Conservation (phyloP, 2,113 vertebrate species). For the Glareola pratincola region DNA sequence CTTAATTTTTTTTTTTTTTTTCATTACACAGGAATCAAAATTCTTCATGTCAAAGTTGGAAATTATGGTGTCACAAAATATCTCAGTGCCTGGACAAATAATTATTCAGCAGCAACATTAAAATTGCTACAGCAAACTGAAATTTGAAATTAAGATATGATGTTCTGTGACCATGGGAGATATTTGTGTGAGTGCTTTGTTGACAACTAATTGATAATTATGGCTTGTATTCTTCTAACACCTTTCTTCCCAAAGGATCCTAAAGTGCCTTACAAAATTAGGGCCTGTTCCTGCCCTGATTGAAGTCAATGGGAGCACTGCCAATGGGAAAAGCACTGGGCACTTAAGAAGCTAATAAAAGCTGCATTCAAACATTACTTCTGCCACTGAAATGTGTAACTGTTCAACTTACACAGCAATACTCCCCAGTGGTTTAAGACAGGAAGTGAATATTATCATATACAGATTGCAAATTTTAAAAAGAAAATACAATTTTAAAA, state of each 20-base stretch:
- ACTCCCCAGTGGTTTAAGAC: background rate
- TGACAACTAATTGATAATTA: constrained; percentile 26
- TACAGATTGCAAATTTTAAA: background rate
- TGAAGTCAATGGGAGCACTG: constrained; percentile 58
- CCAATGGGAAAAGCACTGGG: constrained; percentile 45
- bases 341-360: constrained; percentile 62
- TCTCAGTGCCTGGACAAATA: background rate
- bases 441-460: constrained; percentile 34
- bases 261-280: constrained; percentile 59
- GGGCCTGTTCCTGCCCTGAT: constrained; percentile 47
- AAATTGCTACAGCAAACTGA: constrained; percentile 7
- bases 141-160: constrained; percentile 13
- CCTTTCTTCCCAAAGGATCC: constrained; percentile 47
- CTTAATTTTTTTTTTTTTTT: background rate
- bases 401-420: constrained; percentile 30
- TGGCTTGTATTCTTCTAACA: constrained; percentile 36
- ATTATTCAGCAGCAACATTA: background rate
- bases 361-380: constrained; percentile 43
- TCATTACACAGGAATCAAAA: background rate
- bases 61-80: background rate
- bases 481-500: background rate
- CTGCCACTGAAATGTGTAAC: constrained; percentile 40
- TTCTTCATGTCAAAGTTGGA: background rate
- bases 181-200: constrained; percentile 27
- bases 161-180: background rate